Evolutionary conservation across 2,113 vertebrate genomes (phyloP).

Genomic region (Spea bombifrons): DNA sequence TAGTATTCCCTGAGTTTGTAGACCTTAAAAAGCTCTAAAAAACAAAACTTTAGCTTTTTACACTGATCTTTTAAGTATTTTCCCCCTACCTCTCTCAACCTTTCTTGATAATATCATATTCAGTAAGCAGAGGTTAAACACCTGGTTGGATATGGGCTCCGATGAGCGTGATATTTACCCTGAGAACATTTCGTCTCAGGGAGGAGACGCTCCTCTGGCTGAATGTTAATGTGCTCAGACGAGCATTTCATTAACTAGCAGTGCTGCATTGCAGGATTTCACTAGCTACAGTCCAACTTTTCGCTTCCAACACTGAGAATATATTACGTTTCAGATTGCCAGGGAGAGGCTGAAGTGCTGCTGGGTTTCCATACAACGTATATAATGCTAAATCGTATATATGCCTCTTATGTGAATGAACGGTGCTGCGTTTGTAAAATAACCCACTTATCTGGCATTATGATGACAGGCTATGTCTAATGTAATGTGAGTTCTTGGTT

Average conservation of each 20-base stretch:
- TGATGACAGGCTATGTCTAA: too few relatives aligned
- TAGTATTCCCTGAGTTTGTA: too few relatives aligned
- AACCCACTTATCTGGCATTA: too few relatives aligned
- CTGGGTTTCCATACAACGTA: conserved; percentile 10
- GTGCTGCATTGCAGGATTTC: conserved; percentile 70
- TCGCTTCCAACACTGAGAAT: conserved; percentile 16
- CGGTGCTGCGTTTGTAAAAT: too few relatives aligned
- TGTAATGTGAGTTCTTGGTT: too few relatives aligned
- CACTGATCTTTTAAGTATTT: background rate
- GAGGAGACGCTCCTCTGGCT: conserved; percentile 56
- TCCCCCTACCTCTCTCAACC: background rate
- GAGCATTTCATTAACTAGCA: conserved; percentile 71
- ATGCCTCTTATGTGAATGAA: too few relatives aligned
- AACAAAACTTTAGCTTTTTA: background rate
- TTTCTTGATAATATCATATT: background rate
- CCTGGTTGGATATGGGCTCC: background rate
- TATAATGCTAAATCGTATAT: too few relatives aligned
- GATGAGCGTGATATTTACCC: conserved; percentile 39
- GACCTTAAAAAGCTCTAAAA: background rate
- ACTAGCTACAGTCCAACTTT: conserved; percentile 46
- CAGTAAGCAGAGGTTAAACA: conserved; percentile 16
- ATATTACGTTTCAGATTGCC: conserved; percentile 4
- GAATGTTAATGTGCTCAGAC: conserved; percentile 68
- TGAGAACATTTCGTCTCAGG: conserved; percentile 45
- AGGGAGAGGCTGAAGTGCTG: background rate